Base-by-base conservation (phyloP, 1,140 invertebrate species). In the Macrostomum lignano region DNA sequence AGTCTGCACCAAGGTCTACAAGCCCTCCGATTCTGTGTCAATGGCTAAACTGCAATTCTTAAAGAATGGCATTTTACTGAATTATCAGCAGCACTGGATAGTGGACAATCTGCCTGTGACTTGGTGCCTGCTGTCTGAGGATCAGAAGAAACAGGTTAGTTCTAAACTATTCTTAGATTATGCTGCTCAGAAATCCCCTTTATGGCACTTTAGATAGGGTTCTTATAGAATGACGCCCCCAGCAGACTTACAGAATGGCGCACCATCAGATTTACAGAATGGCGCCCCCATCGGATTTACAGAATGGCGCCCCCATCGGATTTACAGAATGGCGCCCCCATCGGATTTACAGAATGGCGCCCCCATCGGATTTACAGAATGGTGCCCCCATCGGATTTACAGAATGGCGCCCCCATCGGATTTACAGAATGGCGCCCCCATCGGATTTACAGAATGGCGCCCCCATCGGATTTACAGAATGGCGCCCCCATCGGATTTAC, bases 161-260 rank as follows among this genome's bases (percentile, higher is more conserved):
- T 94, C 86, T 51, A 76, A 71, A 26, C 81, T 86, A 21, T 94
- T 94, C 51, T 82, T 82, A 1, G 84, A 86, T 53, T 78, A 74
- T 54, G 64, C 69, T 22, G 60, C 64, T 38, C 62, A 67, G 41
- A 43, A 62, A 7, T 58, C 60, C 24, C 52, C 67, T 66, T 47
- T 68, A 69, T 43, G 61, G 65, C 10, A 72, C 69, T 48, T 61
- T 63, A 28, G 13, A 17, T 13, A 17, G 3, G 14, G 17, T 17
- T n/a, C 24, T 14, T 6, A 19, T 28, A 21, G 11, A 13, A 13
- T 3, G 10, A 6, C 5, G 19, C 13, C 3, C 13, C 17, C 19
- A 17, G 11, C n/a, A n/a, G 3, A 22, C 24, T 15, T n/a, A 5
- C n/a, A 4, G 4, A 6, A 25, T 32, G 13, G 11, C 11, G n/a